Percentiles rank a stretch among this genome's conserved stretches.
Evolutionary conservation across 1,140 invertebrate species (phyloP).

Genomic region (Stegodyphus mimosarum): DNA sequence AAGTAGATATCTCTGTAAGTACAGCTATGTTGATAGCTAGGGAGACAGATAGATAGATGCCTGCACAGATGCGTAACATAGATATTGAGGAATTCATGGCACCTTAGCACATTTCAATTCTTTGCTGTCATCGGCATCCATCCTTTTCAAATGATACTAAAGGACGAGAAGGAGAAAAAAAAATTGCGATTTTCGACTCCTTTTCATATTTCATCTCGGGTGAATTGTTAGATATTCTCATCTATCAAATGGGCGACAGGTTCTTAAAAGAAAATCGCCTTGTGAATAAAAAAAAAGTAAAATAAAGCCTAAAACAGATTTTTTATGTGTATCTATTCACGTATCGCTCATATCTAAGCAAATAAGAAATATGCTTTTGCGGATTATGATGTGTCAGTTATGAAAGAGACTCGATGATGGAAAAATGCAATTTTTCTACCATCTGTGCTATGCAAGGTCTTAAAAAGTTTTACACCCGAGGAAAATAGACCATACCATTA

Average conservation of each 20-base stretch:
- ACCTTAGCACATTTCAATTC: conserved; percentile 38
- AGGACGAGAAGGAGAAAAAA: not conserved
- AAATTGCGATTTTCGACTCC: conserved; percentile 35
- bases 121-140: conserved; percentile 34
- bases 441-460: too few species aligned
- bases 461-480: too few species aligned
- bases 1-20: too few species aligned
- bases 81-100: not conserved
- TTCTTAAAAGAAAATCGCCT: conserved; percentile 56
- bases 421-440: too few species aligned
- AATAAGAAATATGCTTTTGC: conserved; percentile 53
- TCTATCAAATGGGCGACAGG: conserved; percentile 41
- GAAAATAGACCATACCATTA: too few species aligned
- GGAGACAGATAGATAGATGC: too few species aligned
- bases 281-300: conserved; percentile 24
- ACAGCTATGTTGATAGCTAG: too few species aligned
- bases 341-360: conserved; percentile 54
- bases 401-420: conserved; percentile 31
- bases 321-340: conserved; percentile 34
- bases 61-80: too few species aligned
- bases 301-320: conserved; percentile 16
- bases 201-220: conserved; percentile 55
- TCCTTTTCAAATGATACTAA: conserved; percentile 46
- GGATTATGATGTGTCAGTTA: conserved; percentile 47
- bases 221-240: conserved; percentile 50